Conservation (phyloP, 2,797 vertebrate species). For the Brachyalestes nurse region DNA sequence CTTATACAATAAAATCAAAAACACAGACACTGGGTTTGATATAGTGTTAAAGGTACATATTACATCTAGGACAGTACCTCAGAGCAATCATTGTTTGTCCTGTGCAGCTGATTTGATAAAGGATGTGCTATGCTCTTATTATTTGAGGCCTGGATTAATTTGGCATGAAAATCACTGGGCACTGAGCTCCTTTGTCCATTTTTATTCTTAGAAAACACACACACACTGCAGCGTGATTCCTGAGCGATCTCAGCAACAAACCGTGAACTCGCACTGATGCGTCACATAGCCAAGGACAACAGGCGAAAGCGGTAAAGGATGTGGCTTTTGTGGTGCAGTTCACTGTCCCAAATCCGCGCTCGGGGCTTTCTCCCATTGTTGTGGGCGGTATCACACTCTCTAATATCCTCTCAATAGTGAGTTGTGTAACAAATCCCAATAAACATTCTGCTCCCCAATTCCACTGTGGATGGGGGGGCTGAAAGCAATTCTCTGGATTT, state of each 20-base stretch:
- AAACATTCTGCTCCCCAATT: conserved; percentile 15
- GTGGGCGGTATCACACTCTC: conserved; percentile 19
- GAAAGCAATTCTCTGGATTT: conserved; percentile 1
- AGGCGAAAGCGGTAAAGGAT: conserved; percentile 29
- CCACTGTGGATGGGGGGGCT: conserved; percentile 6
- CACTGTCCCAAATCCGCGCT: conserved; percentile 9
- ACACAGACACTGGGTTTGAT: too few species aligned
- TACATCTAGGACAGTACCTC: too few species aligned
- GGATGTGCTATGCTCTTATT: background rate
- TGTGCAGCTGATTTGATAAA: too few species aligned
- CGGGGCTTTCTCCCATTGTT: conserved; percentile 21
- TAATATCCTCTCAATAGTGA: conserved; percentile 14
- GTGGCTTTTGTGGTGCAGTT: conserved; percentile 36
- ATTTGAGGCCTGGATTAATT: background rate
- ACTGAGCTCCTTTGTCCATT: background rate
- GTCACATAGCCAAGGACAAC: conserved; percentile 42
- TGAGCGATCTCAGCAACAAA: conserved; percentile 21
- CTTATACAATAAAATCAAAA: too few species aligned
- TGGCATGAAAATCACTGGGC: conserved; percentile 6
- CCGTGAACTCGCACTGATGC: conserved; percentile 31
- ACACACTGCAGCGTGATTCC: background rate
- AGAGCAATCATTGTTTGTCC: too few species aligned
- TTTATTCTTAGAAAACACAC: conserved; percentile 7
- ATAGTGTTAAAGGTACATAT: too few species aligned
- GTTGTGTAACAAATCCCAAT: conserved; percentile 41